A percentile compares a stretch with the other conserved stretches of the same genome.
These are phyloP conservation scores for Argyrosomus regius DNA, from an alignment of 2,797 vertebrate species.

Conservation along the genomic window DNA sequence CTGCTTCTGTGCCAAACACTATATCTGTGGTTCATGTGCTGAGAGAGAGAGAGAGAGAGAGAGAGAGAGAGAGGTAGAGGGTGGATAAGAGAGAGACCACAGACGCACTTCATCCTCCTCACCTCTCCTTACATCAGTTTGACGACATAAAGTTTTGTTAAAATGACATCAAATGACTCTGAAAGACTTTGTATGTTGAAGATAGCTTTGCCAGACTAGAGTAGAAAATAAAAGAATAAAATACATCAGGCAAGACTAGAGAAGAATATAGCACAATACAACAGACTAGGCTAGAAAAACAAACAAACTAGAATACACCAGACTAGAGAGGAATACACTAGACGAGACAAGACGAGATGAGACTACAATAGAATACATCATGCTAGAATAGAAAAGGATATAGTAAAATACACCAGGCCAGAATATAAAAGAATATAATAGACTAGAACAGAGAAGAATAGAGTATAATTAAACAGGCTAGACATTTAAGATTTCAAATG, in stretches of 20 bases:
- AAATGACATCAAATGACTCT: neutral
- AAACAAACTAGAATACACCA: too few species aligned
- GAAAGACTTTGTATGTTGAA: neutral
- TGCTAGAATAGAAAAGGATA: too few species aligned
- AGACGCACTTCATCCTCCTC: neutral
- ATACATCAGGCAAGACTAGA: too few species aligned
- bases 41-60: constrained; percentile 21
- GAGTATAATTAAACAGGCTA: neutral
- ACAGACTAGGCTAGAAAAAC: too few species aligned
- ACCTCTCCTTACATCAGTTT: neutral
- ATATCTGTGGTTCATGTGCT: constrained; percentile 61
- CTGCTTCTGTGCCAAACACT: constrained; percentile 67
- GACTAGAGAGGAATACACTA: too few species aligned
- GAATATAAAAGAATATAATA: neutral
- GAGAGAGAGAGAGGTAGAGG: constrained; percentile 1
- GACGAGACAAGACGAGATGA: too few species aligned
- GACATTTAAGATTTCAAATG: neutral
- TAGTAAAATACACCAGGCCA: too few species aligned
- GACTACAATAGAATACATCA: too few species aligned
- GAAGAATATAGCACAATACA: too few species aligned
- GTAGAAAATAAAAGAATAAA: too few species aligned
- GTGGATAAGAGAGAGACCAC: neutral
- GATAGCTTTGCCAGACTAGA: neutral
- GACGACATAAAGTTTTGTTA: constrained; percentile 4
- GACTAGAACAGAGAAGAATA: neutral